Evolutionary conservation across 2,113 vertebrate genomes (phyloP).

Genomic region (Corynorhinus townsendii): DNA sequence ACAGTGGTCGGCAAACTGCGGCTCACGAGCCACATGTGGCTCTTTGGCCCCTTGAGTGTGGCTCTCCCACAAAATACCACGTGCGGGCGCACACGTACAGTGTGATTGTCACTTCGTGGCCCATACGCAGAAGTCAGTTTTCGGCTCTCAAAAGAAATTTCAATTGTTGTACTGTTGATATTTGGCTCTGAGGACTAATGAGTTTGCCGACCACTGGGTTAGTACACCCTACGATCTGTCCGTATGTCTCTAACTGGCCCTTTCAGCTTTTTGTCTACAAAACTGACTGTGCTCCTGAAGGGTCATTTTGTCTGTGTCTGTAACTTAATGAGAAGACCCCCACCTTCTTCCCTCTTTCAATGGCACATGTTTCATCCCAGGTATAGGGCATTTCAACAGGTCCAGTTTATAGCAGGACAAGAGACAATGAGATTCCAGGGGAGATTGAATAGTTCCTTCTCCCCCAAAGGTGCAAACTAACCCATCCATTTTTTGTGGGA

Average conservation of each 20-base stretch:
- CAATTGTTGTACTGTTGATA: too few species aligned
- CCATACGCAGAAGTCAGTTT: too few species aligned
- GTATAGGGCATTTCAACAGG: neutral
- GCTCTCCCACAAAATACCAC: too few species aligned
- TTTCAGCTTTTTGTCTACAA: neutral
- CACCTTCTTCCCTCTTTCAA: neutral
- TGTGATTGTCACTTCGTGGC: too few species aligned
- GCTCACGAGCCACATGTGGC: too few species aligned
- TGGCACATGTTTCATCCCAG: neutral
- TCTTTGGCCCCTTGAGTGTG: too few species aligned
- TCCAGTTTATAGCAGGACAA: neutral
- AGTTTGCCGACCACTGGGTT: too few species aligned
- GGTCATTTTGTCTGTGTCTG: neutral
- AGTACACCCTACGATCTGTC: neutral
- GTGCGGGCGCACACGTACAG: too few species aligned
- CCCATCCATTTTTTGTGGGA: neutral
- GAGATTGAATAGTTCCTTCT: neutral
- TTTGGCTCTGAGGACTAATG: too few species aligned
- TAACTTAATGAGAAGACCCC: neutral
- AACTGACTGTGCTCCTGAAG: neutral
- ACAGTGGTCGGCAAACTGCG: too few species aligned
- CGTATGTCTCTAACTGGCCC: neutral
- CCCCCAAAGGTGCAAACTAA: neutral
- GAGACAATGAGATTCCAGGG: neutral
- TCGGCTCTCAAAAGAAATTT: too few species aligned